Evolutionary conservation across 2,888 invertebrate genomes (phyloP), one percentile per base, ranked within the genome.

Genomic region (Gibbula magus): DNA sequence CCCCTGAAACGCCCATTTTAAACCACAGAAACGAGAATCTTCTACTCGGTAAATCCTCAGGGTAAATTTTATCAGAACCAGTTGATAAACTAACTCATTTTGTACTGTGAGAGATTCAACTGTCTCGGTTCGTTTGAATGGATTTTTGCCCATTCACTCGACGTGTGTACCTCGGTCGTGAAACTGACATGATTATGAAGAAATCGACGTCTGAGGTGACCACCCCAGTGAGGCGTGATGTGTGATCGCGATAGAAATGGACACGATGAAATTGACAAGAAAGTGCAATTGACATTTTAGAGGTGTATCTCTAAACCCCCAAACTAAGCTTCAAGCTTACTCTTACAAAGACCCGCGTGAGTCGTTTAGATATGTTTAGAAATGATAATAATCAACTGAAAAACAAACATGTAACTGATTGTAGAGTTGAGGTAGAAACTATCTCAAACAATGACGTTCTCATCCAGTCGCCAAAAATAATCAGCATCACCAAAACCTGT

Each of bases 11-110:
- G 67, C 53, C 54, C 54, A 74, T 16, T 66, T 66, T 25, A n/a
- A 82, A 81, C n/a, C 52, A 82, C 20, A 82, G 77, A 53, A 25
- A 74, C 13, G 82, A 79, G 39, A 80, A 83, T 5, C 67, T 73
- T 29, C 22, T 74, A 79, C 10, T 75, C 75, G 20, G 51, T 77
- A 61, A 29, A 61, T 61, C 61, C 78, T n/a, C 77, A 74, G 77
- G 45, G 51, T 66, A 51, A 66, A 77, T 61, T 5, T 45, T 45
- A 18, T 61, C 61, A 29, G 29, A 61, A 61, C 61, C 61, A 61
- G 61, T 61, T 61, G 61, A 61, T 61, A 25, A 29, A 29, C 29
- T 25, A 61, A 61, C 61, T 61, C 61, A 61, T 61, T 25, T 61
- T 61, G 61, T 61, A 61, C 25, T 61, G 25, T 61, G 61, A 61